phyloP scores from a whole-genome alignment of 1,140 invertebrate genomes.

The Panagrolaimus sp. region DNA sequence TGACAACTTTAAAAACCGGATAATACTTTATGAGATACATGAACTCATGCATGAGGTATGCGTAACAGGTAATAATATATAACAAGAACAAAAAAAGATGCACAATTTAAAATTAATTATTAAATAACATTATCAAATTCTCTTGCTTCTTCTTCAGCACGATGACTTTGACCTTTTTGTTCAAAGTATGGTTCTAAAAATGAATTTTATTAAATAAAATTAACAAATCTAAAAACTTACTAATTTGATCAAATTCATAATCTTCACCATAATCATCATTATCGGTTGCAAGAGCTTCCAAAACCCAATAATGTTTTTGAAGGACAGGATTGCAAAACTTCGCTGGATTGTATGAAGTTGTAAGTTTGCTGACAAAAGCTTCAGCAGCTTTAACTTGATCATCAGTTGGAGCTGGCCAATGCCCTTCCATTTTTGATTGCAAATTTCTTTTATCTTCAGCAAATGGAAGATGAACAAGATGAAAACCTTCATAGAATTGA shows the following conservation, averaged over 20 bases:
- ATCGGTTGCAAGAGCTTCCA: constrained; percentile 3
- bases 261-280: not conserved
- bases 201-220: too few species aligned
- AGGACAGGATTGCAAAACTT: not conserved
- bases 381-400: not conserved
- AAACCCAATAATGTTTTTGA: constrained; percentile 12
- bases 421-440: not conserved
- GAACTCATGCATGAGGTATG: too few species aligned
- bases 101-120: too few species aligned
- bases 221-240: too few species aligned
- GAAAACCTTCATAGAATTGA: constrained; percentile 7
- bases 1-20: too few species aligned
- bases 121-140: too few species aligned
- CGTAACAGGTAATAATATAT: too few species aligned
- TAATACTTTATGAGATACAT: too few species aligned
- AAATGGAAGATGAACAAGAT: constrained; percentile 3
- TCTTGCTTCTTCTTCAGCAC: too few species aligned
- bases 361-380: not conserved
- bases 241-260: constrained; percentile 4
- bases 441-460: not conserved
- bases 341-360: not conserved
- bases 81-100: too few species aligned
- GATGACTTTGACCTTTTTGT: too few species aligned
- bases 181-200: too few species aligned
- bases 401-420: not conserved